A percentile compares a stretch with the other conserved stretches of the same genome.
phyloP scores from a whole-genome alignment of 23 tunicate genomes.

The Aplidium turbinatum region DNA sequence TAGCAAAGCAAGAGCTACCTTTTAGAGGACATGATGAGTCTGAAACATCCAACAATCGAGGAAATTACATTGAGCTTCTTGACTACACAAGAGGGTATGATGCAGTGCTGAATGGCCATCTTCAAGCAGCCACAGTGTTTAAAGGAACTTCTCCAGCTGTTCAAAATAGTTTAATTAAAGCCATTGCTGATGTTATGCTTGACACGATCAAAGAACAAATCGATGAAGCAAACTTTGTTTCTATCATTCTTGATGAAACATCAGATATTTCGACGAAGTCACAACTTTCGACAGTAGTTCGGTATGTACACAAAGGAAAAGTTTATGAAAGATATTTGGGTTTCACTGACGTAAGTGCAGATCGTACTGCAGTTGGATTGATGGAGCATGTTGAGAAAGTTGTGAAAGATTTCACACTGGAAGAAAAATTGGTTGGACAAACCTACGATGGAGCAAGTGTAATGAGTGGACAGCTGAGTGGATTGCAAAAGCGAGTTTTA shows the following conservation, averaged over 20 bases:
- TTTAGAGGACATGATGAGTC: too few relatives aligned
- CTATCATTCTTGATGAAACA: slow-evolving; percentile 3
- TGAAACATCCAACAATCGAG: too few relatives aligned
- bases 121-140: neutral
- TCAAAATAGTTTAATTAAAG: neutral
- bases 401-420: neutral
- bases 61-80: slow-evolving; percentile 7
- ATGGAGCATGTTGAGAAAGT: neutral
- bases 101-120: neutral
- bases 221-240: neutral
- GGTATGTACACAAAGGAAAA: slow-evolving; percentile 7
- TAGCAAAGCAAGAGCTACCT: slow-evolving; percentile 11
- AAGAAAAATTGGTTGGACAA: slow-evolving; percentile 11
- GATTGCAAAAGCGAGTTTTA: slow-evolving; percentile 1
- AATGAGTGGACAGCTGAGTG: slow-evolving; percentile 6
- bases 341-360: slow-evolving; percentile 5
- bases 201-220: too few relatives aligned
- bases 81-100: slow-evolving; percentile 10
- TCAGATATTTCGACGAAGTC: neutral
- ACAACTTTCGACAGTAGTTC: slow-evolving; percentile 3
- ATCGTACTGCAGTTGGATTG: slow-evolving; percentile 11
- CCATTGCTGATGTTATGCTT: neutral
- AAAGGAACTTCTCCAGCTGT: slow-evolving; percentile 18
- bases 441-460: slow-evolving; percentile 16
- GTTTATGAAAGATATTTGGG: neutral